Percentiles rank a stretch among this genome's conserved stretches.
These are phyloP conservation scores for Cossypha polioptera DNA, from an alignment of 2,797 vertebrate genomes.

Conservation along the genomic window DNA sequence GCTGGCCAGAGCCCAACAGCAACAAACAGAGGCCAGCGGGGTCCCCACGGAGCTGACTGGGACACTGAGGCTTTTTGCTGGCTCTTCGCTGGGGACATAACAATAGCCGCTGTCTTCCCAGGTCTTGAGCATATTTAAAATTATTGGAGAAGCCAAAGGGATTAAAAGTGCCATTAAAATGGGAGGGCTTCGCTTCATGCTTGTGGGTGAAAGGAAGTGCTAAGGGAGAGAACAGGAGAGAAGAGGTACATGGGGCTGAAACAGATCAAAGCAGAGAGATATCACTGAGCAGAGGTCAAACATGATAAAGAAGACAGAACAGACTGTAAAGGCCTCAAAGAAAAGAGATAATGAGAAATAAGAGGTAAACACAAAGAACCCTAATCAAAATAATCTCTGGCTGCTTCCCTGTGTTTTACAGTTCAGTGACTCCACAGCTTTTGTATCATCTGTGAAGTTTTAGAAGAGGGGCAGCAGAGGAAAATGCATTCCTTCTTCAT, in stretches of 20 bases:
- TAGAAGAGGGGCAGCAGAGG: neutral
- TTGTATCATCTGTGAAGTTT: neutral
- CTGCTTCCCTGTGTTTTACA: neutral
- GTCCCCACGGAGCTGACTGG: neutral
- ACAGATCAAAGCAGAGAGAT: neutral
- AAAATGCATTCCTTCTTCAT: neutral
- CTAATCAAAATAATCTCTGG: rapidly evolving
- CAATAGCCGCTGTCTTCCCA: neutral
- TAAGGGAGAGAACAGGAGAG: neutral
- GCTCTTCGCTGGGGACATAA: rapidly evolving
- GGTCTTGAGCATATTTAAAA: neutral
- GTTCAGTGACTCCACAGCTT: neutral
- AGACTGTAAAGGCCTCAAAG: neutral
- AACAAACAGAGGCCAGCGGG: neutral
- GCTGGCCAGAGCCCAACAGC: neutral
- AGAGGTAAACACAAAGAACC: neutral
- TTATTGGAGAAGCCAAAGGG: neutral
- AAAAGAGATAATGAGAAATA: neutral
- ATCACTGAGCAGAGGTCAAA: neutral
- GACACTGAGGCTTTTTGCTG: neutral
- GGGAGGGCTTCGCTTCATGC: neutral
- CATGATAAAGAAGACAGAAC: neutral
- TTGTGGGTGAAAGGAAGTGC: neutral
- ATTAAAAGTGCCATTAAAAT: neutral
- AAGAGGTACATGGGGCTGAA: neutral